phyloP scores from a whole-genome alignment of 2,797 vertebrate species.

The Carduelis carduelis region DNA sequence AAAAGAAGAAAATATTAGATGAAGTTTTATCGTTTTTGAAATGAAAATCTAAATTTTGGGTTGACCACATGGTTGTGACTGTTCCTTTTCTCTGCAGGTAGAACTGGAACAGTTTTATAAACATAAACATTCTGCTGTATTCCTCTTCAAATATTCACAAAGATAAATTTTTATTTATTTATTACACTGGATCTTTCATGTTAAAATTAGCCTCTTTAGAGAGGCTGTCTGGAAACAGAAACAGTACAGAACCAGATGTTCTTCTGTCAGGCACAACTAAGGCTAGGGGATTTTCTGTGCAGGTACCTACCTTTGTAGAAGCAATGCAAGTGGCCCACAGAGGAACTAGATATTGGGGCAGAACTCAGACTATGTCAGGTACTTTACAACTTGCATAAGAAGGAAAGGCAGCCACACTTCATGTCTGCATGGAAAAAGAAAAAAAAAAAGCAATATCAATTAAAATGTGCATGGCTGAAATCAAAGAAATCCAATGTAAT shows the following conservation, averaged over 20 bases:
- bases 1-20: background rate
- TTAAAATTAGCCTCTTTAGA: background rate
- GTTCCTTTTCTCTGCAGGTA: background rate
- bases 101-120: background rate
- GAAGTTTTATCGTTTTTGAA: background rate
- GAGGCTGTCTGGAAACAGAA: background rate
- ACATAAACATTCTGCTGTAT: background rate
- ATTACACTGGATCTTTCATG: background rate
- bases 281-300: background rate
- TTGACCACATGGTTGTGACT: background rate
- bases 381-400: background rate
- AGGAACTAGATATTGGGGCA: background rate
- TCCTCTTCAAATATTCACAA: background rate
- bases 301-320: background rate
- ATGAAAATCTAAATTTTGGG: background rate
- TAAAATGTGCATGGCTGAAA: background rate
- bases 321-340: background rate
- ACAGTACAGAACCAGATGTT: background rate
- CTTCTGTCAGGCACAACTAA: background rate
- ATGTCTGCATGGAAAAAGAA: background rate
- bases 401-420: background rate
- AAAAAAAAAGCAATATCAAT: background rate
- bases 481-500: background rate
- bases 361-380: background rate
- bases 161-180: background rate